A percentile compares a stretch with the other conserved stretches of the same genome.
phyloP scores from a whole-genome alignment of 2,888 invertebrate genomes.

The Therioaphis trifolii region DNA sequence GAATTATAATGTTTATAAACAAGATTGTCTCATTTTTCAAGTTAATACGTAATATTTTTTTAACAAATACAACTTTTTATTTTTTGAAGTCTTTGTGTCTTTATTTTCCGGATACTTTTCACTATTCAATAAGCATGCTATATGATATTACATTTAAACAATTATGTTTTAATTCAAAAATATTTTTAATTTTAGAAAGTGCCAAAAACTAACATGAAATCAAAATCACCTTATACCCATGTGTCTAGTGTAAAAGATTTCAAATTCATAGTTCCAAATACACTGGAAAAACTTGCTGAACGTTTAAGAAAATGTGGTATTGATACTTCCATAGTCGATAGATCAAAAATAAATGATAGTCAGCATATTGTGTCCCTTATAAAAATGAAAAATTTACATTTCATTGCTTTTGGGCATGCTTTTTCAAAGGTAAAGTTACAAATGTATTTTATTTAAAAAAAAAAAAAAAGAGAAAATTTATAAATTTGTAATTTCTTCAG shows the following conservation, averaged over 20 bases:
- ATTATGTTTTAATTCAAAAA: neutral
- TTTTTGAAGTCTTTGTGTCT: too few species aligned
- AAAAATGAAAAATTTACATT: slow-evolving; percentile 30
- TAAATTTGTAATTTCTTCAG: slow-evolving; percentile 66
- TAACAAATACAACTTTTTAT: too few species aligned
- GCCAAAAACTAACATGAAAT: slow-evolving; percentile 29
- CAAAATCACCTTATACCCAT: slow-evolving; percentile 7
- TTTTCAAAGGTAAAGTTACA: slow-evolving; percentile 36
- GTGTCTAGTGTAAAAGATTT: slow-evolving; percentile 53
- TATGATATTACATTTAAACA: neutral
- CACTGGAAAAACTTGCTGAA: slow-evolving; percentile 73
- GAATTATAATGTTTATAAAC: too few species aligned
- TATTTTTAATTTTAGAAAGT: slow-evolving; percentile 43
- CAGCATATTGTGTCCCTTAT: slow-evolving; percentile 32
- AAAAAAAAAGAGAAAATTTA: neutral
- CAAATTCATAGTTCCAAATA: slow-evolving; percentile 69
- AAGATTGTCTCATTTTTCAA: too few species aligned
- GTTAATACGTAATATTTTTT: too few species aligned
- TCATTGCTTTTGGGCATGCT: slow-evolving; percentile 50
- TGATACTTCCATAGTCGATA: slow-evolving; percentile 72
- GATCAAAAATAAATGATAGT: slow-evolving; percentile 38
- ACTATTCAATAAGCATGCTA: too few species aligned
- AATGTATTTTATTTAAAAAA: neutral
- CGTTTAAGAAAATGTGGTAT: slow-evolving; percentile 76
- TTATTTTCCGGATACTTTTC: too few species aligned